Conservation (phyloP, 2,797 vertebrate species). For the Lepilemur septentrionalis region DNA sequence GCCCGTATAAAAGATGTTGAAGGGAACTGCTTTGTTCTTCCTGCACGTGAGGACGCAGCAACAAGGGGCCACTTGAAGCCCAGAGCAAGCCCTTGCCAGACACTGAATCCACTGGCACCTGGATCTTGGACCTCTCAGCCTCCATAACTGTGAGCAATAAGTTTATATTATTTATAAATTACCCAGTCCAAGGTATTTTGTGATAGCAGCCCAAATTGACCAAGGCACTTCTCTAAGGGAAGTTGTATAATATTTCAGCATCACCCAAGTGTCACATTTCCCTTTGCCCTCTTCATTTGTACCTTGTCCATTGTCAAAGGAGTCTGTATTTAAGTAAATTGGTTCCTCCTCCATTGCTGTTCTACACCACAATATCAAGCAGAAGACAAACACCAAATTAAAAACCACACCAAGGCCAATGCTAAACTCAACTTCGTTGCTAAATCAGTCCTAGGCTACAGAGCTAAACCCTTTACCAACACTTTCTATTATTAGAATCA, state of each 20-base stretch:
- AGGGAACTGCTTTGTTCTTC: neutral
- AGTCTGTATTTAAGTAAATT: neutral
- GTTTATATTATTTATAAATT: neutral
- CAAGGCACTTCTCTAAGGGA: neutral
- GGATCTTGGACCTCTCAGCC: neutral
- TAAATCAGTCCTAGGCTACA: neutral
- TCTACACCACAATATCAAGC: neutral
- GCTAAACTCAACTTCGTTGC: neutral
- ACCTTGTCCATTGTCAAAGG: neutral
- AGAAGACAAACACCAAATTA: slow-evolving; percentile 32
- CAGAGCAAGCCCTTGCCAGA: neutral
- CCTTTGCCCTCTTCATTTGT: neutral
- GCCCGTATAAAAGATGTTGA: neutral
- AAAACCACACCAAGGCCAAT: neutral
- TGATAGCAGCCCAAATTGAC: neutral
- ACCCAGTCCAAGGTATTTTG: neutral
- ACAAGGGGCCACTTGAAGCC: neutral
- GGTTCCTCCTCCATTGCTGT: neutral
- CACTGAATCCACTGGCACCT: neutral
- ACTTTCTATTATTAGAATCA: neutral
- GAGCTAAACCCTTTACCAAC: neutral
- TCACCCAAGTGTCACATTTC: neutral
- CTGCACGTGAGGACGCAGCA: neutral
- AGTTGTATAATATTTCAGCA: neutral
- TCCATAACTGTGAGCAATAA: neutral